phyloP scores from a whole-genome alignment of 2,888 invertebrate genomes.

The Luperina testacea region DNA sequence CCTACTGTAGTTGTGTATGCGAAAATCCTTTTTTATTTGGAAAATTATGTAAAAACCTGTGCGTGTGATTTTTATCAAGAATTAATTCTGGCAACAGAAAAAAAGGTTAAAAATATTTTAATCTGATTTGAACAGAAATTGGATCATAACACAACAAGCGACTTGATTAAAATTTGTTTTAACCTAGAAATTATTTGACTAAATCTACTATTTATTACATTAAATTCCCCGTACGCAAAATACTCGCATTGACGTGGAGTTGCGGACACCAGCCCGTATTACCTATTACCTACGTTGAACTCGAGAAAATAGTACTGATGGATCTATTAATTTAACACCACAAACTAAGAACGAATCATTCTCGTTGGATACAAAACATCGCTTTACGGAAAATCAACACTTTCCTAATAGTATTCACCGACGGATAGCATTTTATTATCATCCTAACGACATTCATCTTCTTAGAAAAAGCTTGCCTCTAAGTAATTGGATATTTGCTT shows the following conservation, averaged over 20 bases:
- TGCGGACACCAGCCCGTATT: no score
- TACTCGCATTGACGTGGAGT: no score
- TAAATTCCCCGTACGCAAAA: no score
- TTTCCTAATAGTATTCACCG: conserved; percentile 36
- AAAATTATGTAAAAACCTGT: background rate
- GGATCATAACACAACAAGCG: no score
- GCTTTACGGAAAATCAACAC: conserved; percentile 35
- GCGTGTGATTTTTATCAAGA: background rate
- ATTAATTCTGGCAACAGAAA: background rate
- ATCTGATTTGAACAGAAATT: background rate
- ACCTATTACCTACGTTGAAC: background rate
- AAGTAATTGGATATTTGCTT: conserved; percentile 85
- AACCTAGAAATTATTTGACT: background rate
- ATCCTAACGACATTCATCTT: conserved; percentile 71
- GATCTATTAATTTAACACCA: background rate
- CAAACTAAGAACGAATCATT: background rate
- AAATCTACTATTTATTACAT: background rate
- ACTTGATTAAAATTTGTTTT: background rate
- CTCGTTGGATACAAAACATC: background rate
- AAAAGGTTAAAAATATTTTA: background rate
- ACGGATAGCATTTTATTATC: conserved; percentile 70
- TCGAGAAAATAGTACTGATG: no score
- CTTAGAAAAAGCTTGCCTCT: conserved; percentile 73
- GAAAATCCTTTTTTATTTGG: background rate
- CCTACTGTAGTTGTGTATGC: background rate